phyloP scores from a whole-genome alignment of 1,140 invertebrate genomes.

The Panagrolaimus sp. region DNA sequence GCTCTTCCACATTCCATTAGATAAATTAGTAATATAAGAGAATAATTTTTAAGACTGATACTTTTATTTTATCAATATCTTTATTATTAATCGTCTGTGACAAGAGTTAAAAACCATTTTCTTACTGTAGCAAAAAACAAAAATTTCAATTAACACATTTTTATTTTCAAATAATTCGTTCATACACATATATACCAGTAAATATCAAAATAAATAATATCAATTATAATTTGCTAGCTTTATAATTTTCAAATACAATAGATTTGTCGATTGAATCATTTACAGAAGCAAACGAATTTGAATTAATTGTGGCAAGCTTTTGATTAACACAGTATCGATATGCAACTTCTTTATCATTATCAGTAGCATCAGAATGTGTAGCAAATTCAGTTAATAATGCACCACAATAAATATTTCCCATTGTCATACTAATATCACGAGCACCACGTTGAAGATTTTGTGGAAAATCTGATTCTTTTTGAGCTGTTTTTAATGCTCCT shows the following conservation, averaged over 20 bases:
- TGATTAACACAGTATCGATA: slow-evolving; percentile 32
- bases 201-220: no score
- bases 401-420: slow-evolving; percentile 62
- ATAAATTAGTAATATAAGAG: no score
- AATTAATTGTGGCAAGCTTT: background rate
- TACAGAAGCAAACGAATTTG: background rate
- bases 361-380: slow-evolving; percentile 40
- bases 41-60: no score
- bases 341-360: slow-evolving; percentile 55
- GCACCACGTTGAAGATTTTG: slow-evolving; percentile 42
- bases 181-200: no score
- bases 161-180: no score
- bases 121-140: no score
- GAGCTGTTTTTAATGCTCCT: slow-evolving; percentile 18
- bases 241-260: slow-evolving; percentile 5
- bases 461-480: slow-evolving; percentile 37
- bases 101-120: no score
- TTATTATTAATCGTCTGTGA: no score
- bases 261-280: background rate
- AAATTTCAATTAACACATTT: no score
- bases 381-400: slow-evolving; percentile 61
- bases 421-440: slow-evolving; percentile 61
- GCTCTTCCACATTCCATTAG: no score
- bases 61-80: no score
- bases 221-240: background rate